Evolutionary conservation across 1,140 invertebrate species (phyloP).

Genomic region (Drosophila novamexicana): DNA sequence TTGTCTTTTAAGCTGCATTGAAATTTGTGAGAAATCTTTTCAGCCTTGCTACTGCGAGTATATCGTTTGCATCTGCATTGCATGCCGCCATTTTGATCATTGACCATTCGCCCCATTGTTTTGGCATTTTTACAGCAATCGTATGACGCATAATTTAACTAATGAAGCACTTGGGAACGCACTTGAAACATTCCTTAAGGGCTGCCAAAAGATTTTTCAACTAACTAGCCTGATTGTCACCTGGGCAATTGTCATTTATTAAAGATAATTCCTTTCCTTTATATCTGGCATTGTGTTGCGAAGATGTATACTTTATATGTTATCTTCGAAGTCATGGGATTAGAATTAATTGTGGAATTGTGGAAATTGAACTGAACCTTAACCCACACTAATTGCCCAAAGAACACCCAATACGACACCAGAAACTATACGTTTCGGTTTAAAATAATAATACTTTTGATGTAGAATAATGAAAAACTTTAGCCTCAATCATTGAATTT

Average conservation of each 20-base stretch:
- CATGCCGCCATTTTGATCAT: constrained; percentile 74
- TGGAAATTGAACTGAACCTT: no score
- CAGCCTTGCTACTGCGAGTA: constrained; percentile 50
- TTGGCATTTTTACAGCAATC: constrained; percentile 69
- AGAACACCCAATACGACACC: no score
- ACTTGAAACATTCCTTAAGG: constrained; percentile 18
- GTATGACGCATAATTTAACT: constrained; percentile 77
- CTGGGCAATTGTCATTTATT: constrained; percentile 16
- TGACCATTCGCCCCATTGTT: constrained; percentile 36
- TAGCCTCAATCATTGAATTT: no score
- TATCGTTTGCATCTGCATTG: constrained; percentile 79
- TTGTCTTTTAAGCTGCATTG: constrained; percentile 57
- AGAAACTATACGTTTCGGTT: no score
- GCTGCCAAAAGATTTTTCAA: background rate
- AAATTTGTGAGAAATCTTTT: constrained; percentile 82
- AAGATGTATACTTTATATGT: background rate
- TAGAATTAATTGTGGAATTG: no score
- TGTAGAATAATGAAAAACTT: no score
- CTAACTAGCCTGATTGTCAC: constrained; percentile 34
- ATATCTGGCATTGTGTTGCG: background rate
- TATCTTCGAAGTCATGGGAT: no score
- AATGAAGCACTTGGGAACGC: constrained; percentile 61
- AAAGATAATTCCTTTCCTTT: background rate
- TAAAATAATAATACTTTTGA: no score
- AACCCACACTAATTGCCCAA: no score